Evolutionary conservation across 2,113 vertebrate species (phyloP).

Genomic region (Chroicocephalus ridibundus): DNA sequence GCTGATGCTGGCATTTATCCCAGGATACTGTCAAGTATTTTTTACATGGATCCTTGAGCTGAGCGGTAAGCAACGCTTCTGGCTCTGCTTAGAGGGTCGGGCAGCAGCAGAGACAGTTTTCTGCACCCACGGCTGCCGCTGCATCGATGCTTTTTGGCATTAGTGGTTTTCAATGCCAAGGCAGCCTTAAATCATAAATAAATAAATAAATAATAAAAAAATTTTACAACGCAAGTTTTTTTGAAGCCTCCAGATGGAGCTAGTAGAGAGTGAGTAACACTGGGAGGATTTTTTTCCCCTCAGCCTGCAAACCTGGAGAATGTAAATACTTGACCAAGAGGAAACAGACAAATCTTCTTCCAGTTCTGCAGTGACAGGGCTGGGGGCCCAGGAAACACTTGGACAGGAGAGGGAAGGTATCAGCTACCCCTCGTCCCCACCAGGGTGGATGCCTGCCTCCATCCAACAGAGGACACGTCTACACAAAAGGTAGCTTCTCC

Average conservation of each 20-base stretch:
- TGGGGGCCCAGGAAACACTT: neutral
- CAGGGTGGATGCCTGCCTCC: neutral
- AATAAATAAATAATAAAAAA: neutral
- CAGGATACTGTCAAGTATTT: neutral
- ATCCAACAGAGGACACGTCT: accelerated
- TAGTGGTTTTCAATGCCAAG: neutral
- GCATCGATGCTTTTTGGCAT: neutral
- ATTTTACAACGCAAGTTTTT: neutral
- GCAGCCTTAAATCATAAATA: neutral
- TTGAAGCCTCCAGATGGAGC: slow-evolving; percentile 45
- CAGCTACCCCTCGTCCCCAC: accelerated
- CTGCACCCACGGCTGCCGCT: neutral
- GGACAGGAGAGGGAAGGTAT: neutral
- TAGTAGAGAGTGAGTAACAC: neutral
- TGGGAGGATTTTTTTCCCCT: neutral
- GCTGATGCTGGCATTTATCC: neutral
- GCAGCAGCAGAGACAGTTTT: neutral
- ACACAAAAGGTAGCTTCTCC: neutral
- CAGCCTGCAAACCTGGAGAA: neutral
- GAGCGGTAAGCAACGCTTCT: neutral
- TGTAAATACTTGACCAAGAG: neutral
- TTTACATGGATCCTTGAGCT: neutral
- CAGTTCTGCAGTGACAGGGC: neutral
- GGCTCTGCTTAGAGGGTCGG: accelerated
- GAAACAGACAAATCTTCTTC: neutral